phyloP scores from a whole-genome alignment of 2,797 vertebrate genomes.

The Anguilla marmorata region DNA sequence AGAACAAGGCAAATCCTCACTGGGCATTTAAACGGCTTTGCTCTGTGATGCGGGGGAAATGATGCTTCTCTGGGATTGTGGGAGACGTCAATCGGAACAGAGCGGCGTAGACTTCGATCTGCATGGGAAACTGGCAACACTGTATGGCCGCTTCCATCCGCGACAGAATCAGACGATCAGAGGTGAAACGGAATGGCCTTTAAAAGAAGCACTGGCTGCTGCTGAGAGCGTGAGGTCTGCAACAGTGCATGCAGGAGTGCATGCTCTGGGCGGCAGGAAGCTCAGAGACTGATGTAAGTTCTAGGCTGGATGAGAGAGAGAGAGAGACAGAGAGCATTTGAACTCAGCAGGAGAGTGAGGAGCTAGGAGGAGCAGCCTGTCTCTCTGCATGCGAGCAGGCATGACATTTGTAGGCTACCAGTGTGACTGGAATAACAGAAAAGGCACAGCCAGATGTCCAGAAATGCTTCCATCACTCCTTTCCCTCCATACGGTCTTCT shows the following conservation, averaged over 20 bases:
- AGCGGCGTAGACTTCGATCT: not conserved
- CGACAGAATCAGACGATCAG: not conserved
- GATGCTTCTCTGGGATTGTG: slow-evolving; percentile 8
- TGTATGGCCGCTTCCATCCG: not conserved
- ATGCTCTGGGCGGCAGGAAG: not conserved
- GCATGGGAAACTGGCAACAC: not conserved
- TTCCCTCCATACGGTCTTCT: not conserved
- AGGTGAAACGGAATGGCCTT: slow-evolving; percentile 1
- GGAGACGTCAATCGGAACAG: not conserved
- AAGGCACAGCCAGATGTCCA: not conserved
- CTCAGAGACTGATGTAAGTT: not conserved
- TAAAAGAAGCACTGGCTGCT: too few relatives aligned
- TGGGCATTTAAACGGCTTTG: slow-evolving; percentile 21
- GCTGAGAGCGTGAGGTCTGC: not conserved
- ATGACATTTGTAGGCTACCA: not conserved
- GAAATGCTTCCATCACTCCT: not conserved
- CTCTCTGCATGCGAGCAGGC: not conserved
- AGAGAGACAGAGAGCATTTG: slow-evolving; percentile 8
- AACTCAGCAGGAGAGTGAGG: slow-evolving; percentile 13
- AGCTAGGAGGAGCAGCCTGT: not conserved
- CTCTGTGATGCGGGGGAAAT: slow-evolving; percentile 10
- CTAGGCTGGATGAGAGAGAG: not conserved
- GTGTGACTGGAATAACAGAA: slow-evolving; percentile 15
- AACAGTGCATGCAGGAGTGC: not conserved
- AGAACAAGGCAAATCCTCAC: slow-evolving; percentile 21